Base-by-base conservation (phyloP, 2,113 vertebrate species). In the Microtus oregoni region DNA sequence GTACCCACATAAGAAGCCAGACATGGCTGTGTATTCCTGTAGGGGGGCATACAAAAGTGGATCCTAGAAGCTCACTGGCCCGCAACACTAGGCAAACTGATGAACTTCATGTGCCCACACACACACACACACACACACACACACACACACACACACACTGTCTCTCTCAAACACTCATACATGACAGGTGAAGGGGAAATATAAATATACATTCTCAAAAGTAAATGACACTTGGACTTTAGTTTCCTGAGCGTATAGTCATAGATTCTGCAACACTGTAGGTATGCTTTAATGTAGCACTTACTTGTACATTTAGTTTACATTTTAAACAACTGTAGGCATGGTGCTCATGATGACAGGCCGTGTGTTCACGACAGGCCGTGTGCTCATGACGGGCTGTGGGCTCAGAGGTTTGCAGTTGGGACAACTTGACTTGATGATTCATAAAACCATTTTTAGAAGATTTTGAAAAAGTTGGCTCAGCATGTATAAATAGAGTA, bases 291-390 rank as follows among this genome's bases (percentile, higher is more conserved):
- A 89, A 58, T 70, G 11, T 50, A 86, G 50, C 50, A 50, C 38
- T 47, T 72, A 17, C 65, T 89, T 93, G 83, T 68, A 93, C 73
- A 67, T 91, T 93, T 79, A 91, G 28, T 89, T 96, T 86, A 28
- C 8, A 38, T 82, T 83, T 92, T 32, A 82, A 92, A 52, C 28
- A 82, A 24, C 19, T 67, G n/a, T 79, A 95, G 22, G 15, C 32
- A 26, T 28, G 22, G 35, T 73, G 70, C 86, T 85, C 85, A 50
- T n/a, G 22, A 44, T n/a, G 22, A 38, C 13, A 26, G 32, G 8
- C 12, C 15, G 0, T 89, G 44, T 19, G 14, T 58, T 55, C 55
- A 17, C 1, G 14, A 55, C 52, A 1, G 52, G 14, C 52, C 4
- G 3, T 55, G 52, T 55, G 3, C 52, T 55, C 14, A 4, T 0